Base-by-base conservation (phyloP, 2,113 vertebrate species). In the Corythornis cristatus region DNA sequence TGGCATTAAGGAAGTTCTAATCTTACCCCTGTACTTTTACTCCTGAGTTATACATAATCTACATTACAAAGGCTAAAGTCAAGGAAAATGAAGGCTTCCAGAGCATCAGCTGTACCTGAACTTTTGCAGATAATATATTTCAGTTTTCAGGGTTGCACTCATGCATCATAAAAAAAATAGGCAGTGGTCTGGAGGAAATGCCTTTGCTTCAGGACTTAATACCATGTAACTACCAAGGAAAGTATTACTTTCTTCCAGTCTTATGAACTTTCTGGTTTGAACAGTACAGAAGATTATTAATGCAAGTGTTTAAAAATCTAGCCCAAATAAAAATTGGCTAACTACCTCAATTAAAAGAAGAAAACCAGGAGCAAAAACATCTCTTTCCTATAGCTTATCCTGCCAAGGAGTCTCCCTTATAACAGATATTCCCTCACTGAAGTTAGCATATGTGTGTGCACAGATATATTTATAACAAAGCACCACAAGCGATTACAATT, bases 371-470 rank as follows among this genome's bases (percentile, higher is more conserved):
- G 28, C n/a, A 85, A 68, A 79, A 46, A 1, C 8, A 3, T 12
- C 9, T 31, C 35, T 25, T 67, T 65, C 23, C 48, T 43, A 31
- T 1, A 62, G 33, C 50, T 84, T 50, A 35, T 29, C 40, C 42
- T 79, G 43, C 1, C 25, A 62, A 0, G 0, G 45, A 90, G 43
- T 11, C 5, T 4, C 4, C 23, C 8, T 53, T 73, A 75, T 22
- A 83, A 80, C 11, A 88, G 72, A 62, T 19, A 79, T 20, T 80
- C 82, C 61, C 54, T 71, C 72, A 76, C 48, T 61, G 56, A 21
- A 85, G 57, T 61, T 29, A 71, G n/a, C 35, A 21, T 22, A 21
- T 48, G 20, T 23, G 21, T 48, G 46, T 46, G 45, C 19, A 37
- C 19, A 46, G 21, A 48, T 21, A 70, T 33, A 72, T 5, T 28